Percentiles rank a stretch among this genome's conserved stretches.
Conservation (phyloP, 30 jellyfish, hydroid and myxozoan genomes). For the Turritopsis rubra region DNA sequence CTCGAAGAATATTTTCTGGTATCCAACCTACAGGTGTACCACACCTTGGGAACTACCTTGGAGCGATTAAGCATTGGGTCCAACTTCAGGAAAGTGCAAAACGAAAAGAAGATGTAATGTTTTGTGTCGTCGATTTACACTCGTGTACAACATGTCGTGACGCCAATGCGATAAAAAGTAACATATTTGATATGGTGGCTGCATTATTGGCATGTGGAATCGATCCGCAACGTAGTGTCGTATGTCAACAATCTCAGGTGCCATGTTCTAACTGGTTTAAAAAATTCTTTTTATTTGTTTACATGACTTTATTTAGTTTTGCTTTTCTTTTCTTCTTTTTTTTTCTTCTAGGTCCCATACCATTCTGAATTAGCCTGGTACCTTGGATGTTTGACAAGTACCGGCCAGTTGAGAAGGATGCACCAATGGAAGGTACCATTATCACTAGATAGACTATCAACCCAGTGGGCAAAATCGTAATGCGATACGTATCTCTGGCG, state of each 20-base stretch:
- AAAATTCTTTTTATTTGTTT: neutral
- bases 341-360: slow-evolving; percentile 49
- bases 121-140: slow-evolving; percentile 77
- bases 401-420: slow-evolving; percentile 69
- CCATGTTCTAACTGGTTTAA: neutral
- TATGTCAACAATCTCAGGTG: slow-evolving; percentile 92
- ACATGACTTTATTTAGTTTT: neutral
- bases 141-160: slow-evolving; percentile 56
- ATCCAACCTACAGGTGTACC: slow-evolving; percentile 96
- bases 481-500: too few species aligned
- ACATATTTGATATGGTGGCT: slow-evolving; percentile 41
- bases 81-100: slow-evolving; percentile 32
- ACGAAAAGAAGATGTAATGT: slow-evolving; percentile 34
- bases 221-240: slow-evolving; percentile 48
- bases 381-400: slow-evolving; percentile 59
- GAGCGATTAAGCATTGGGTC: slow-evolving; percentile 80
- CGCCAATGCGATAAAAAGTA: slow-evolving; percentile 30
- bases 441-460: too few species aligned
- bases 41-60: slow-evolving; percentile 84
- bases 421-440: slow-evolving; percentile 87
- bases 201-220: slow-evolving; percentile 73
- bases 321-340: neutral
- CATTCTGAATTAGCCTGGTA: slow-evolving; percentile 76
- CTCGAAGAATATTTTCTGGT: slow-evolving; percentile 70
- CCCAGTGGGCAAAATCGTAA: too few species aligned